These are phyloP conservation scores for Bombylius discolor DNA, from an alignment of 2,888 invertebrate genomes.

Conservation along the genomic window DNA sequence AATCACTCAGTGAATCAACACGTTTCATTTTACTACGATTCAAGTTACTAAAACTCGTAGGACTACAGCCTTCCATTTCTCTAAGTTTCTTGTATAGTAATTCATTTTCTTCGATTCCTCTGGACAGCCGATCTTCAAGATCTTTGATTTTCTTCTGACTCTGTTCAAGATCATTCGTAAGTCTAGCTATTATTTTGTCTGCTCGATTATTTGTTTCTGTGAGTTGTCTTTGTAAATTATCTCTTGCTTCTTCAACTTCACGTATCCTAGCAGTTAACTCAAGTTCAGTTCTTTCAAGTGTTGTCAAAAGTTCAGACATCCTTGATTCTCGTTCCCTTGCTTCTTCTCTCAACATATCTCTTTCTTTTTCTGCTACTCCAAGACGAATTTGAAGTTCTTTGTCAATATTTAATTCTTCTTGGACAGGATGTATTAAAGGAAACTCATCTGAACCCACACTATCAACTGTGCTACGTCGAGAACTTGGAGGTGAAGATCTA, in stretches of 20 bases:
- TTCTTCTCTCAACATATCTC: constrained; percentile 58
- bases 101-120: constrained; percentile 67
- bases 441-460: constrained; percentile 49
- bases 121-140: constrained; percentile 41
- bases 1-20: constrained; percentile 66
- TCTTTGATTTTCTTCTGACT: constrained; percentile 44
- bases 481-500: constrained; percentile 46
- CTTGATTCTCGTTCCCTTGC: constrained; percentile 57
- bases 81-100: constrained; percentile 55
- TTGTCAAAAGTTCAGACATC: constrained; percentile 62
- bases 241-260: constrained; percentile 58
- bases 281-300: constrained; percentile 64
- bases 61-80: constrained; percentile 50
- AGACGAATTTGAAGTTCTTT: constrained; percentile 58
- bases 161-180: constrained; percentile 54
- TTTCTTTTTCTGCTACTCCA: constrained; percentile 57
- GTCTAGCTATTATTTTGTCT: constrained; percentile 52
- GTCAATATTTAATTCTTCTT: constrained; percentile 31
- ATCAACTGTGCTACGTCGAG: constrained; percentile 49
- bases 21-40: constrained; percentile 39
- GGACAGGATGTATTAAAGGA: constrained; percentile 26
- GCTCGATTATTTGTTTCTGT: constrained; percentile 57
- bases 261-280: constrained; percentile 57
- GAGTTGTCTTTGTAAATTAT: constrained; percentile 45
- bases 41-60: constrained; percentile 30